These are phyloP conservation scores for Oegoconia quadripuncta DNA, from an alignment of 2,888 invertebrate genomes.

Conservation along the genomic window DNA sequence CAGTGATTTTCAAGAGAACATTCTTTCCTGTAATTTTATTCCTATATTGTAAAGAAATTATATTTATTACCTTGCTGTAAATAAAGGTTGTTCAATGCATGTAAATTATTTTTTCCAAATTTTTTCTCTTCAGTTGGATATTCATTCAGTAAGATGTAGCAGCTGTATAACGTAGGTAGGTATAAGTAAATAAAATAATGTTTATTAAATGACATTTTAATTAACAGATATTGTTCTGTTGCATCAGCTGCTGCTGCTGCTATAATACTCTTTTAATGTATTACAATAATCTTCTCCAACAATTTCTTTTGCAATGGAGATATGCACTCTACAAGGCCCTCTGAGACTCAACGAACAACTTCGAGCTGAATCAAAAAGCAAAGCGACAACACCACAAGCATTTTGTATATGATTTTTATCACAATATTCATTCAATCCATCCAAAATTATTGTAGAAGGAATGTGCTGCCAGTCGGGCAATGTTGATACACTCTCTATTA, in stretches of 20 bases:
- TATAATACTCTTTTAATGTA: conserved; percentile 46
- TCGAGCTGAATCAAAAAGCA: conserved; percentile 46
- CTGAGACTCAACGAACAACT: conserved; percentile 43
- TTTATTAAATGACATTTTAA: conserved; percentile 22
- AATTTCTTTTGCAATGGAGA: conserved; percentile 42
- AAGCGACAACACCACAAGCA: conserved; percentile 55
- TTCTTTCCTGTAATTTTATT: conserved; percentile 1
- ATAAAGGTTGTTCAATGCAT: conserved; percentile 5
- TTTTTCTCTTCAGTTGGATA: too few species aligned
- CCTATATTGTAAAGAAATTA: neutral
- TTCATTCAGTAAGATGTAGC: too few species aligned
- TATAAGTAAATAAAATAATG: conserved; percentile 12
- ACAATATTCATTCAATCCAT: conserved; percentile 55
- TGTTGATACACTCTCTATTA: conserved; percentile 53
- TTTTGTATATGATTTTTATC: conserved; percentile 41
- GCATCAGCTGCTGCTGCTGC: conserved; percentile 8
- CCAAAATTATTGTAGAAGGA: conserved; percentile 60
- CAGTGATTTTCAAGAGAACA: too few species aligned
- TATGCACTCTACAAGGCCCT: conserved; percentile 35
- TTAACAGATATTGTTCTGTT: conserved; percentile 8
- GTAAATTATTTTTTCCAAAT: neutral
- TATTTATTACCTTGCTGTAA: conserved; percentile 5
- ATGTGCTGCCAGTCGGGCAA: conserved; percentile 59
- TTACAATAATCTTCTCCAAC: conserved; percentile 49
- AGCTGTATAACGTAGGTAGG: too few species aligned